A percentile compares a stretch with the other conserved stretches of the same genome.
Conservation (phyloP, 1,140 invertebrate genomes). For the Drosophila pseudoobscura region DNA sequence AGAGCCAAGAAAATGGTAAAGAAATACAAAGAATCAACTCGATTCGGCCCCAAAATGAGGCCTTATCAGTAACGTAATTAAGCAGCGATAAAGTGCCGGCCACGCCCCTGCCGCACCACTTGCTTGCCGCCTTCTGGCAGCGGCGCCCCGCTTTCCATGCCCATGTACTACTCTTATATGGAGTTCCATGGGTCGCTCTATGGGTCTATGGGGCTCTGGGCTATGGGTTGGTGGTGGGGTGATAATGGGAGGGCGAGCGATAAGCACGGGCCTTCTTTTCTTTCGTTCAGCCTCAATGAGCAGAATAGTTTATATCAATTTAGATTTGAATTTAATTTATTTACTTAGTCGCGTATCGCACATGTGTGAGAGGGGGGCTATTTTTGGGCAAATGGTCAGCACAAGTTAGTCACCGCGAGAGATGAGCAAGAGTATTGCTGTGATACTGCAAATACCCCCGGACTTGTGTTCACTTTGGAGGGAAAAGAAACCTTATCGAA, state of each 20-base stretch:
- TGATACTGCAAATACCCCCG: conserved; percentile 1
- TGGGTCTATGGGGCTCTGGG: conserved; percentile 12
- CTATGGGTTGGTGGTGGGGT: conserved; percentile 20
- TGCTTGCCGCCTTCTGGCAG: conserved; percentile 11
- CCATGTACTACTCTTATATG: too few relatives aligned
- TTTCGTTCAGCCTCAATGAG: conserved; percentile 38
- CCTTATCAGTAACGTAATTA: conserved; percentile 81
- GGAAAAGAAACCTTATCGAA: conserved; percentile 1
- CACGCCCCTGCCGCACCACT: conserved; percentile 35
- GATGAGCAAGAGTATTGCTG: conserved; percentile 28
- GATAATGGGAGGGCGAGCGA: conserved; percentile 23
- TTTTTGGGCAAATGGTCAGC: conserved; percentile 63
- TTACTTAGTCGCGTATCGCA: conserved; percentile 64
- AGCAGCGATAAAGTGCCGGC: conserved; percentile 66
- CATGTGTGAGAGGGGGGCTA: conserved; percentile 44
- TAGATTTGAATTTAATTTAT: conserved; percentile 82
- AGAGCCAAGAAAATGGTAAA: conserved; percentile 27
- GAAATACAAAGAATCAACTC: conserved; percentile 36
- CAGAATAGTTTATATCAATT: conserved; percentile 69
- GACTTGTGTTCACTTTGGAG: not conserved
- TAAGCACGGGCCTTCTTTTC: conserved; percentile 54
- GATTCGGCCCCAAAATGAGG: conserved; percentile 49
- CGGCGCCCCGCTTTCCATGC: conserved; percentile 34
- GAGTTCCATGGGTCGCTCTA: not conserved
- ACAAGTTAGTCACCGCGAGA: conserved; percentile 46